Conservation (phyloP, 2,888 invertebrate species). For the Netelia fuscicornis region DNA sequence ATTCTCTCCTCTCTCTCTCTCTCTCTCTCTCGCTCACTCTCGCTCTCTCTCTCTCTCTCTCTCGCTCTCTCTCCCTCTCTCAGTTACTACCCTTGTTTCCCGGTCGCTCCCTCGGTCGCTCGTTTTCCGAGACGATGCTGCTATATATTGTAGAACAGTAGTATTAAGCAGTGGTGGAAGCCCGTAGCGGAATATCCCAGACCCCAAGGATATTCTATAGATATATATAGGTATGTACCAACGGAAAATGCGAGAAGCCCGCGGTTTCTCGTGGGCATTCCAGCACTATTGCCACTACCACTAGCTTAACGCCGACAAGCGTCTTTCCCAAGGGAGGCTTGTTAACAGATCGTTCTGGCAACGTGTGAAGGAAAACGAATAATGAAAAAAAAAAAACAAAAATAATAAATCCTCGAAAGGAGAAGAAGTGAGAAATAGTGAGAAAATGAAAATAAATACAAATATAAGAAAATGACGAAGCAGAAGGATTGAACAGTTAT, state of each 20-base stretch:
- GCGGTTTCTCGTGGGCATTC: conserved; percentile 58
- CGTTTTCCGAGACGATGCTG: conserved; percentile 26
- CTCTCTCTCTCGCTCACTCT: conserved; percentile 12
- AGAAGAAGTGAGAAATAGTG: neutral
- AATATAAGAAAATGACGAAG: neutral
- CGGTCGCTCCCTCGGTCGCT: conserved; percentile 4
- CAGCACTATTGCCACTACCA: conserved; percentile 19
- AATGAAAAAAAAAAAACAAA: conserved; percentile 1
- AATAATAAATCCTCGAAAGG: neutral
- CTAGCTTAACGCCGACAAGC: conserved; percentile 52
- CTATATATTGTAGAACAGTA: conserved; percentile 38
- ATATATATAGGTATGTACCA: neutral
- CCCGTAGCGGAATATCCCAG: conserved; percentile 55
- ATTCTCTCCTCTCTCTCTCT: conserved; percentile 30
- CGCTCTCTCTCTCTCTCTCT: conserved; percentile 13
- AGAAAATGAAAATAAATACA: conserved; percentile 3
- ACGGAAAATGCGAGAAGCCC: conserved; percentile 3
- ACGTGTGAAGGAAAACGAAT: conserved; percentile 16
- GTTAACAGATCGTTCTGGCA: conserved; percentile 62
- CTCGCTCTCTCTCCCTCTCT: conserved; percentile 22
- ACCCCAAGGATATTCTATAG: conserved; percentile 37
- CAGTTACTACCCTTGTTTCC: conserved; percentile 4
- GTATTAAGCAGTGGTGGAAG: conserved; percentile 42
- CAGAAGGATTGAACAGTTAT: neutral
- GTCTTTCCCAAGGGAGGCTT: conserved; percentile 59